phyloP scores from a whole-genome alignment of 2,888 invertebrate genomes.

The Ametastegia equiseti region DNA sequence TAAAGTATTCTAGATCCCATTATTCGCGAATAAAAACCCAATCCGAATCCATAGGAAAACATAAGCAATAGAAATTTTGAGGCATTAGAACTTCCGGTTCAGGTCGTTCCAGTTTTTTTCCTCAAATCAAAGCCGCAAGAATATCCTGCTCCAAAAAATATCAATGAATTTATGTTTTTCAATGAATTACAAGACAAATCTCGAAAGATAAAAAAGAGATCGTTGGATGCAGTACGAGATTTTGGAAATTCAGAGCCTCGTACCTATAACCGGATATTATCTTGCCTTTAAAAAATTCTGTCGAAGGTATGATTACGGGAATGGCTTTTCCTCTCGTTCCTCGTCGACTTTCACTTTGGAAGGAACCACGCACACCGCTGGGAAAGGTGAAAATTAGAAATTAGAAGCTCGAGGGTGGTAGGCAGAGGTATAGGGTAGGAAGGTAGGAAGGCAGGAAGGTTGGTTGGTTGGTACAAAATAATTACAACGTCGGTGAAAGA shows the following conservation, averaged over 20 bases:
- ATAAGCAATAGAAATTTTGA: no score
- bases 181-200: no score
- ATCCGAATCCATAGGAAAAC: no score
- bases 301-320: not conserved
- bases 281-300: not conserved
- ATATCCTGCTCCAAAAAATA: no score
- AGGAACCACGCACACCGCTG: not conserved
- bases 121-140: no score
- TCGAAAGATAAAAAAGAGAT: not conserved
- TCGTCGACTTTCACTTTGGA: not conserved
- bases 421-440: no score
- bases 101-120: no score
- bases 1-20: no score
- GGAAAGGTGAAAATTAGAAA: constrained; percentile 43
- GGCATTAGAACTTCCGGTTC: no score
- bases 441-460: no score
- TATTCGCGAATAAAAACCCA: no score
- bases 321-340: not conserved
- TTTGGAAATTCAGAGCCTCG: not conserved
- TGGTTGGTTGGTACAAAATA: constrained; percentile 30
- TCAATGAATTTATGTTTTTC: no score
- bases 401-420: constrained; percentile 37
- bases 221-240: not conserved
- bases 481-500: constrained; percentile 36
- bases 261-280: not conserved